phyloP scores from a whole-genome alignment of 2,888 invertebrate species.

The Podotricha telesiphe region DNA sequence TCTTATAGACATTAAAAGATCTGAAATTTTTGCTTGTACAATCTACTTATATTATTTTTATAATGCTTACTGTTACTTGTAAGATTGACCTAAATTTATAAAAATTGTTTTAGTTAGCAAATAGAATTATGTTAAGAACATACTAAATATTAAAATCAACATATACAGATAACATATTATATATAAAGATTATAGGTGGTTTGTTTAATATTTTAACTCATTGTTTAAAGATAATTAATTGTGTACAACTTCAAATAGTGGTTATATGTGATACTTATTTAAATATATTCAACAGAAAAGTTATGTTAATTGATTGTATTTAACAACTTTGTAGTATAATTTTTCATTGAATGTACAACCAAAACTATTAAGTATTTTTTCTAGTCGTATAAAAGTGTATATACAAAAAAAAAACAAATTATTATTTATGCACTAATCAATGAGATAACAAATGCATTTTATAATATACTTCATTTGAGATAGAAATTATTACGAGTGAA shows the following conservation, averaged over 20 bases:
- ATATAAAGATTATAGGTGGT: background rate
- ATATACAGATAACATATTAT: constrained; percentile 3
- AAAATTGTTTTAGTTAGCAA: background rate
- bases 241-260: constrained; percentile 5
- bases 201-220: background rate
- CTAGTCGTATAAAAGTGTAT: background rate
- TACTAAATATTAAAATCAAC: background rate
- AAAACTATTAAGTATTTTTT: background rate
- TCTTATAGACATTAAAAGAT: too few relatives aligned
- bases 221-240: background rate
- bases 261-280: background rate
- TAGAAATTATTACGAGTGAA: background rate
- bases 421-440: background rate
- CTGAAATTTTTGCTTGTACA: too few relatives aligned
- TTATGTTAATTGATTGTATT: background rate
- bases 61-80: background rate
- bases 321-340: background rate
- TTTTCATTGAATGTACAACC: background rate
- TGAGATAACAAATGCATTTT: background rate
- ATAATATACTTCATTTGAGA: background rate
- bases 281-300: background rate
- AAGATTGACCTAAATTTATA: background rate
- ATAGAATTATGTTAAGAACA: constrained; percentile 8
- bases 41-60: background rate
- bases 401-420: background rate